Base-by-base conservation (phyloP, 2,797 vertebrate genomes). In the Schizopygopsis pylzovi region DNA sequence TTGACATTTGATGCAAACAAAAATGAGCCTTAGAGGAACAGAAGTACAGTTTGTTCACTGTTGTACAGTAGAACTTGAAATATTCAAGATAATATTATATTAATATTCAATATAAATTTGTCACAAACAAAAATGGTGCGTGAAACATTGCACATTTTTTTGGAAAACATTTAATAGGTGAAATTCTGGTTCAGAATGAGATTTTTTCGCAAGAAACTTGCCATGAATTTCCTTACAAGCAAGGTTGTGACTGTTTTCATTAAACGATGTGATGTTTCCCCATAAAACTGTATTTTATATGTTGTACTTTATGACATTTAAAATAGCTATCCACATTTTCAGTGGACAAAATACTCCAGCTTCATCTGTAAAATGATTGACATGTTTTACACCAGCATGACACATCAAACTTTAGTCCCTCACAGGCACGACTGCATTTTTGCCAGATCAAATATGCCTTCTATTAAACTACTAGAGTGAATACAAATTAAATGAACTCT, bases 351-450 rank as follows among this genome's bases (percentile, higher is more conserved):
- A 78, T 37, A 77, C 39, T 52, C 9, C 43, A 73, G 3, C 7
- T 76, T 39, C 5, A 54, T 78, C 49, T 77, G 16, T 56, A 43
- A 59, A 43, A 43, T 61, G 39, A 45, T 79, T 77, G 75, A 77
- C 52, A 20, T 11, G 45, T 28, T 52, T 12, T 22, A 56, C 20
- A 39, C 33, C 33, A 39, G 49, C 54, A n/a, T 15, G 15, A 25
- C 22, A 25, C 22, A 18, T 39, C 1, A 0, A 59, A 43, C 20
- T 43, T 79, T 7, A 8, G 22, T 61, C 41, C 37, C 39, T 61
- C 13, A 79, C 54, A 79, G 37, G 13, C 39, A n/a, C 22, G 12
- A 41, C 13, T 49, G 41, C 43, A 7, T 67, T 79, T 79, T 22
- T n/a, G 4, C 10, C 59, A 61, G 4, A 65, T 45, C 49, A 65